A percentile compares a stretch with the other conserved stretches of the same genome.
These are phyloP conservation scores for Elgonia sp. DNA, from an alignment of 2,888 invertebrate species.

Conservation along the genomic window DNA sequence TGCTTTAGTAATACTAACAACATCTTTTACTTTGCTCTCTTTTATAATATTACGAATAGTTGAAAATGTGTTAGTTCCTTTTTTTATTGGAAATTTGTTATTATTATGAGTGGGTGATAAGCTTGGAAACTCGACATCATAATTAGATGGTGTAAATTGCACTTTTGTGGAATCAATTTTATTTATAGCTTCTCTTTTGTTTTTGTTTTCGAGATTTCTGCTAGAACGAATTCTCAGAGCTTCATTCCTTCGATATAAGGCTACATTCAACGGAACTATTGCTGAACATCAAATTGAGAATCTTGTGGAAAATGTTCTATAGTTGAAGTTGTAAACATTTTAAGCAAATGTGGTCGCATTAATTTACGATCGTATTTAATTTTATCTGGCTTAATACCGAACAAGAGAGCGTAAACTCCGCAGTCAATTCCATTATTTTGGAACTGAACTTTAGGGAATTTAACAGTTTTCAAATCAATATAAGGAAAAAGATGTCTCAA, in stretches of 20 bases:
- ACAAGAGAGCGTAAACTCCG: slow-evolving; percentile 34
- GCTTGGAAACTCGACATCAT: slow-evolving; percentile 5
- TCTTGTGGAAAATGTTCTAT: slow-evolving; percentile 44
- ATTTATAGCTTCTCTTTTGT: slow-evolving; percentile 5
- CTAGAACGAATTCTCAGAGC: slow-evolving; percentile 1
- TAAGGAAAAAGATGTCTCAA: slow-evolving; percentile 30
- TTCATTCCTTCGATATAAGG: slow-evolving; percentile 2
- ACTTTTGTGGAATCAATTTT: slow-evolving; percentile 16
- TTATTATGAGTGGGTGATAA: slow-evolving; percentile 9
- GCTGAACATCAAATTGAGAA: neutral
- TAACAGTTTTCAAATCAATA: slow-evolving; percentile 21
- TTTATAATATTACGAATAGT: neutral
- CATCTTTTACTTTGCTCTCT: no score
- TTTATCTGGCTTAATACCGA: slow-evolving; percentile 23
- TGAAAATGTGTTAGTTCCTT: neutral
- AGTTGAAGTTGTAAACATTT: slow-evolving; percentile 1
- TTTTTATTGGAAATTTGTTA: neutral
- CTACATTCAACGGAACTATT: slow-evolving; percentile 9
- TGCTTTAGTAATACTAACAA: no score
- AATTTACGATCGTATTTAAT: slow-evolving; percentile 25
- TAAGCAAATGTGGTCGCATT: slow-evolving; percentile 18
- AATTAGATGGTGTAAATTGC: neutral
- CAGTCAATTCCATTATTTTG: slow-evolving; percentile 31
- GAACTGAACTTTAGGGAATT: slow-evolving; percentile 38
- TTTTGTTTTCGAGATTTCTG: neutral